Conservation (phyloP, 2,797 vertebrate genomes). For the Coreius guichenoti region DNA sequence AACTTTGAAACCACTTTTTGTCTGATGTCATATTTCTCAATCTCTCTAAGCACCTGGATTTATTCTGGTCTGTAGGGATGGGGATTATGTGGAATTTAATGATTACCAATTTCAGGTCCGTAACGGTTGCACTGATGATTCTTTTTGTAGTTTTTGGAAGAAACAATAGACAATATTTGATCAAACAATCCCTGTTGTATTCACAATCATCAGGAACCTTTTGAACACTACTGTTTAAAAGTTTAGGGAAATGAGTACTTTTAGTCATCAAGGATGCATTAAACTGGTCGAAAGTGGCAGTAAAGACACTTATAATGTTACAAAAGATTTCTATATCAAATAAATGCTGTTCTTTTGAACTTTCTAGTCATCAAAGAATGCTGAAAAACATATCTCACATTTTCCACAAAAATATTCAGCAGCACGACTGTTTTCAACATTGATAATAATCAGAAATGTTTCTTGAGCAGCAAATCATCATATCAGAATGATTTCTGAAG, state of each 20-base stretch:
- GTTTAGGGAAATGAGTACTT: background rate
- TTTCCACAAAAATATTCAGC: background rate
- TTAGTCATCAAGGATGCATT: background rate
- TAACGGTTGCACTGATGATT: background rate
- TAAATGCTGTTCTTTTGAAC: background rate
- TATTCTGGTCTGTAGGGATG: background rate
- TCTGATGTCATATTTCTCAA: background rate
- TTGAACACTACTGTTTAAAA: background rate
- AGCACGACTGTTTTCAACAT: background rate
- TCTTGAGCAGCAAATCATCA: background rate
- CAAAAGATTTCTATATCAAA: background rate
- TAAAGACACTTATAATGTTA: background rate
- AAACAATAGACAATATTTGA: background rate
- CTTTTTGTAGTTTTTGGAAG: background rate
- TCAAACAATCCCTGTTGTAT: background rate
- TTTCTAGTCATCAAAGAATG: background rate
- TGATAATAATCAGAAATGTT: background rate
- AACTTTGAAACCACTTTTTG: background rate
- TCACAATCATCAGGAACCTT: background rate
- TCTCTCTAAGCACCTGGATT: background rate
- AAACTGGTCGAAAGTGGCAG: background rate
- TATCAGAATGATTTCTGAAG: background rate
- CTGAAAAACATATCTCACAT: background rate
- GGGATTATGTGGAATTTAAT: conserved; percentile 3
- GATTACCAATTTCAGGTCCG: background rate